Base-by-base conservation (phyloP, 1,140 invertebrate species). In the Drosophila tani region DNA sequence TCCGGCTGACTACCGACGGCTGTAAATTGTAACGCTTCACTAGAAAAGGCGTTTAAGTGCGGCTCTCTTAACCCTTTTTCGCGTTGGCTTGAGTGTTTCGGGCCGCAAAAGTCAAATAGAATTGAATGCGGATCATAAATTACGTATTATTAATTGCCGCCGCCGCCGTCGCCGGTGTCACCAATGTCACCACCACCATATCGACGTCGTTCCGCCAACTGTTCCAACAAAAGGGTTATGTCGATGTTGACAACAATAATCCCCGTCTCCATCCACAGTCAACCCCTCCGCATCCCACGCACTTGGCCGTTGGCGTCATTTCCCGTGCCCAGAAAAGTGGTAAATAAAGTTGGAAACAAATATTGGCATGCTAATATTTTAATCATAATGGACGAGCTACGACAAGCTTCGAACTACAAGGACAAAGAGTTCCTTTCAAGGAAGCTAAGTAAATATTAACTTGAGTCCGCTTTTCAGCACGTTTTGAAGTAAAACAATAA, bases 21-120 rank as follows among this genome's bases (percentile, higher is more conserved):
- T 90, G 81, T 90, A 88, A 88, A 90, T 84, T 88, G 85, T 84
- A 88, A 88, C 84, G 84, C 84, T 88, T 88, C 63, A 88, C 65
- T 88, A 75, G 78, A 43, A 69, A 60, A 79, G 79, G 79, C 82
- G 82, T 78, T 83, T 79, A 88, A 88, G 85, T 88, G 81, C 81
- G 75, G 81, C 27, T 27, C 40, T 19, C n/a, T 67, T 86, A 79
- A 86, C 83, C 83, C 83, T 87, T 86, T 79, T 60, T 15, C 17
- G 45, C 47, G 11, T 19, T 21, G 14, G 17, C 5, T 21, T 75
- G 73, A 87, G 83, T 86, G 79, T 79, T 80, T 77, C 71, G 79
- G 83, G 81, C 77, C 65, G 59, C 57, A 66, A 81, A 80, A 87
- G 84, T 81, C 85, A 88, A 90, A 84, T 84, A 70, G 49, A 82